These are phyloP conservation scores for Brachyhypopomus occidentalis DNA, from an alignment of 2,113 vertebrate genomes.

Conservation along the genomic window DNA sequence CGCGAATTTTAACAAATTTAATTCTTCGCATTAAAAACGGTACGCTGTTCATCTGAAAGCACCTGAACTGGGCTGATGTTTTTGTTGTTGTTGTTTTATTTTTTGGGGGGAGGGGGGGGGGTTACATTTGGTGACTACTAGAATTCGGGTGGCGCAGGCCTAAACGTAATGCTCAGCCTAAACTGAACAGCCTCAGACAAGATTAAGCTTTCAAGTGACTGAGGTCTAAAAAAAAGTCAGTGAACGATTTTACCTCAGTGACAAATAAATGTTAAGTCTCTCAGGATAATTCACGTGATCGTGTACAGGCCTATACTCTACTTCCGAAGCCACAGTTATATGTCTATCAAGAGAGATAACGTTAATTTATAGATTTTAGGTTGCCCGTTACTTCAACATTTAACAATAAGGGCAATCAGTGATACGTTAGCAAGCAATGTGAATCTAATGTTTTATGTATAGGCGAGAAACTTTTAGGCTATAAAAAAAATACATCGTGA, in stretches of 20 bases:
- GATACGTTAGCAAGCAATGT: not conserved
- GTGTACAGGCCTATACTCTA: no score
- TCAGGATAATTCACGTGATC: not conserved
- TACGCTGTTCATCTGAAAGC: not conserved
- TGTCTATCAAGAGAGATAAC: not conserved
- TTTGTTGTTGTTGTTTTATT: not conserved
- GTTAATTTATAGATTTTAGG: not conserved
- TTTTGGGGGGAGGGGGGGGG: no score
- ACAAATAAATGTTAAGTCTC: conserved; percentile 10
- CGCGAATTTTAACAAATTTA: no score
- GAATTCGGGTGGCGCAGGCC: not conserved
- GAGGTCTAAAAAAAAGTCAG: not conserved
- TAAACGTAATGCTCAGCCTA: not conserved
- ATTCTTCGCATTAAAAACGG: not conserved
- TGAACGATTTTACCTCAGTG: not conserved
- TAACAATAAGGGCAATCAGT: not conserved
- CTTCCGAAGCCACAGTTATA: no score
- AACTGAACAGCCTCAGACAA: not conserved
- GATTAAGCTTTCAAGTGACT: not conserved
- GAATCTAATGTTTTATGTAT: not conserved
- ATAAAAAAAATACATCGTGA: no score
- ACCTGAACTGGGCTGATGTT: not conserved
- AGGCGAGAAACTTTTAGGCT: not conserved
- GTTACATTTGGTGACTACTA: not conserved
- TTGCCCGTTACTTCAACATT: not conserved